Conservation (phyloP, 2,888 invertebrate genomes). For the Andricus quercusramuli region DNA sequence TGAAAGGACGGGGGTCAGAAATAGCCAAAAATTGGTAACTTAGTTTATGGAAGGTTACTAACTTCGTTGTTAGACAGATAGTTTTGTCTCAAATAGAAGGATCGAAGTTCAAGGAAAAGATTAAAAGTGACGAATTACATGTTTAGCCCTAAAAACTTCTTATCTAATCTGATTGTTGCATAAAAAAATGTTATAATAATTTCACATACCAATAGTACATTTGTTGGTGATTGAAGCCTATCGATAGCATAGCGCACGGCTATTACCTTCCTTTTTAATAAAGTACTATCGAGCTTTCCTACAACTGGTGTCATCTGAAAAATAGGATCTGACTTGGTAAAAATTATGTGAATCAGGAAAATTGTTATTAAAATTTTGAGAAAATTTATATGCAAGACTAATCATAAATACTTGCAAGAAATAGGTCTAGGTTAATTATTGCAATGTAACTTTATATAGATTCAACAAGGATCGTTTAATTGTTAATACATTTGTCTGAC, state of each 20-base stretch:
- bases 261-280: conserved; percentile 63
- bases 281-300: conserved; percentile 59
- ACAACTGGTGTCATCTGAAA: conserved; percentile 68
- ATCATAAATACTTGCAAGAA: neutral
- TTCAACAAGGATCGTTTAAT: neutral
- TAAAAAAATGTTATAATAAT: conserved; percentile 5
- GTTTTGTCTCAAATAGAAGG: neutral
- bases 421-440: neutral
- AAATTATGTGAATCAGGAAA: neutral
- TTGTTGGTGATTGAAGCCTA: conserved; percentile 68
- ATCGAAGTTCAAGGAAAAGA: neutral
- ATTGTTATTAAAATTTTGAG: too few species aligned
- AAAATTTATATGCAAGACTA: neutral
- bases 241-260: conserved; percentile 63
- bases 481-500: neutral
- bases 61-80: neutral
- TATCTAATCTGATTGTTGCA: conserved; percentile 2
- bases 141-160: neutral
- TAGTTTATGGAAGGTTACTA: neutral
- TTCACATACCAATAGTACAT: conserved; percentile 71
- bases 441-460: too few species aligned
- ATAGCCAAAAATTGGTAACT: too few species aligned
- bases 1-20: too few species aligned
- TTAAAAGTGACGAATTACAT: neutral
- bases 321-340: conserved; percentile 37